Percentiles rank a stretch among this genome's conserved stretches.
Evolutionary conservation across 2,888 invertebrate species (phyloP).

Genomic region (Aphidoletes aphidimyza): DNA sequence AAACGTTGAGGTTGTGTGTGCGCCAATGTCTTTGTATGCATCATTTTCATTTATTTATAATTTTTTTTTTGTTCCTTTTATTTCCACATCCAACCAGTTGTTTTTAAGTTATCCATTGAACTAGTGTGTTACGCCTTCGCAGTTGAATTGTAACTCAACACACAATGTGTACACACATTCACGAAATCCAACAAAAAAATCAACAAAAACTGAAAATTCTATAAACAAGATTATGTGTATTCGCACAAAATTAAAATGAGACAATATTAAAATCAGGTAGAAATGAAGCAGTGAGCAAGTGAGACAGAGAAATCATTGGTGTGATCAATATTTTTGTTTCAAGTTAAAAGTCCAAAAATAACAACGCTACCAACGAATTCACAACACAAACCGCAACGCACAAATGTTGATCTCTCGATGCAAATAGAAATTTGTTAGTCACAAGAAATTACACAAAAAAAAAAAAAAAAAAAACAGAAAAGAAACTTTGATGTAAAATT

Average conservation of each 20-base stretch:
- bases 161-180: background rate
- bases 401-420: background rate
- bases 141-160: slow-evolving; percentile 1
- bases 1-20: background rate
- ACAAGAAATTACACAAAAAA: background rate
- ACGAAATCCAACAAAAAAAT: too few relatives aligned
- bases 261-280: background rate
- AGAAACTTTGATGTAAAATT: background rate
- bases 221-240: slow-evolving; percentile 17
- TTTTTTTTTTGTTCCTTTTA: background rate
- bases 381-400: slow-evolving; percentile 24
- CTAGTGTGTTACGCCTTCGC: slow-evolving; percentile 52
- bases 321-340: too few relatives aligned
- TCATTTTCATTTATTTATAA: slow-evolving; percentile 45
- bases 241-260: background rate
- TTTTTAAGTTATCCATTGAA: slow-evolving; percentile 41
- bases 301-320: too few relatives aligned
- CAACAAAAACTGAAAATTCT: too few relatives aligned
- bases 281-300: too few relatives aligned
- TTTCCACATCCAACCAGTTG: slow-evolving; percentile 43
- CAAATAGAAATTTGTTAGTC: too few relatives aligned
- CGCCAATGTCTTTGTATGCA: background rate
- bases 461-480: background rate
- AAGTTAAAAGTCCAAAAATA: slow-evolving; percentile 17
- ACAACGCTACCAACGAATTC: background rate